Conservation (phyloP, 2,113 vertebrate species). For the Procapra przewalskii region DNA sequence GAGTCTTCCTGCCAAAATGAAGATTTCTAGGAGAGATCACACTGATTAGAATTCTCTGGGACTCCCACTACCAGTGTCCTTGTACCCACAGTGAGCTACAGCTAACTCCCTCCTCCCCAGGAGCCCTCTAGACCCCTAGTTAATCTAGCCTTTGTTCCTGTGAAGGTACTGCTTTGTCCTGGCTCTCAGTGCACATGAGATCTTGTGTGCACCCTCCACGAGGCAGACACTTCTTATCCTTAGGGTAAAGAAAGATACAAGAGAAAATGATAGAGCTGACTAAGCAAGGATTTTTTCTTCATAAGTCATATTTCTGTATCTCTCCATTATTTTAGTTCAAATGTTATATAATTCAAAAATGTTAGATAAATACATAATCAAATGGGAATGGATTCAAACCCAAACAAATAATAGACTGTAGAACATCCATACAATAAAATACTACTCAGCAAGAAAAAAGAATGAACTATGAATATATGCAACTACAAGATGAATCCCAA, state of each 20-base stretch:
- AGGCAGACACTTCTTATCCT: not conserved
- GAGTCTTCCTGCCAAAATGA: not conserved
- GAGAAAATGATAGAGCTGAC: not conserved
- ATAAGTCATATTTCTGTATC: not conserved
- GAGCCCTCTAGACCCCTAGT: not conserved
- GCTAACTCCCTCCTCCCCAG: not conserved
- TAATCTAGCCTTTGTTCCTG: not conserved
- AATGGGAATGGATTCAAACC: not conserved
- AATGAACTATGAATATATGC: not conserved
- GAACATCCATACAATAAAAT: not conserved
- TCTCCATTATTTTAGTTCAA: not conserved
- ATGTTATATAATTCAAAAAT: not conserved
- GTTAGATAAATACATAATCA: not conserved
- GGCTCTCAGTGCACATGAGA: not conserved
- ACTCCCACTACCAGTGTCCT: not conserved
- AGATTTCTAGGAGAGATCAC: not conserved
- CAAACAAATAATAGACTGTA: not conserved
- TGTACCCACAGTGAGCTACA: not conserved
- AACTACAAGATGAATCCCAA: not conserved
- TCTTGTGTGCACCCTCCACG: not conserved
- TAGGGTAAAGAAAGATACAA: not conserved
- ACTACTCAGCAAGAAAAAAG: not conserved
- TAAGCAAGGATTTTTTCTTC: not conserved
- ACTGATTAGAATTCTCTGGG: fast-evolving
- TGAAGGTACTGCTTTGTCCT: not conserved